Evolutionary conservation across 2,888 invertebrate species (phyloP).

Genomic region (Eueremaeus valkanovi): DNA sequence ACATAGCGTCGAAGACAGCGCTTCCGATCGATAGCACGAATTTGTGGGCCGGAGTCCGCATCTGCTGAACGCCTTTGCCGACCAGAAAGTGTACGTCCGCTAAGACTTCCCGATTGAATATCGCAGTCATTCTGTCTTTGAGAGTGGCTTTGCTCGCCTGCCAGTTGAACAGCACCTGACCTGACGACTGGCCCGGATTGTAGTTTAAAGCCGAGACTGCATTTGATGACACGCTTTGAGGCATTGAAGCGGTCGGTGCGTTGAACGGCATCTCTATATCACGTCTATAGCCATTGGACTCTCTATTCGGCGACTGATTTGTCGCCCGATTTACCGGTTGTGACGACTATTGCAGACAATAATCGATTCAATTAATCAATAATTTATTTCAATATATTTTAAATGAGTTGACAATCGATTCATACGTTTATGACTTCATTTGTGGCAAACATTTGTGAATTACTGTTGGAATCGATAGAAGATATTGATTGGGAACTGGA

Average conservation of each 20-base stretch:
- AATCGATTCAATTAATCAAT: no score
- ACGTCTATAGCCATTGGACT: neutral
- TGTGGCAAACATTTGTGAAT: neutral
- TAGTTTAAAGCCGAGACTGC: neutral
- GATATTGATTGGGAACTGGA: neutral
- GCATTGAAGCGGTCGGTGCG: conserved; percentile 20
- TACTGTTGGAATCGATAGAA: neutral
- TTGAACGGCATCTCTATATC: conserved; percentile 31
- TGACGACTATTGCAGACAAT: neutral
- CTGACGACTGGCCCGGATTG: neutral
- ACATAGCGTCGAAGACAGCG: conserved; percentile 81
- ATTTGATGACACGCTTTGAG: neutral
- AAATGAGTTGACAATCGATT: neutral
- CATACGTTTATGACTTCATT: neutral
- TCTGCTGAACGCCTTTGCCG: conserved; percentile 64
- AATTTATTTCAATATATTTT: no score
- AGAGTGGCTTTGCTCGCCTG: conserved; percentile 71
- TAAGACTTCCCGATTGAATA: conserved; percentile 64
- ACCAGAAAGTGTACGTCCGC: conserved; percentile 74
- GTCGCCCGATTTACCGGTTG: conserved; percentile 24
- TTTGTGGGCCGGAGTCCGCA: conserved; percentile 71
- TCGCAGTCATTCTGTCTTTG: conserved; percentile 68
- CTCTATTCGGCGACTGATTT: conserved; percentile 17
- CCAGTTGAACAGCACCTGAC: conserved; percentile 35
- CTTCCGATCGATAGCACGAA: conserved; percentile 75